These are phyloP conservation scores for Aethes cnicana DNA, from an alignment of 2,888 invertebrate species.

Conservation along the genomic window DNA sequence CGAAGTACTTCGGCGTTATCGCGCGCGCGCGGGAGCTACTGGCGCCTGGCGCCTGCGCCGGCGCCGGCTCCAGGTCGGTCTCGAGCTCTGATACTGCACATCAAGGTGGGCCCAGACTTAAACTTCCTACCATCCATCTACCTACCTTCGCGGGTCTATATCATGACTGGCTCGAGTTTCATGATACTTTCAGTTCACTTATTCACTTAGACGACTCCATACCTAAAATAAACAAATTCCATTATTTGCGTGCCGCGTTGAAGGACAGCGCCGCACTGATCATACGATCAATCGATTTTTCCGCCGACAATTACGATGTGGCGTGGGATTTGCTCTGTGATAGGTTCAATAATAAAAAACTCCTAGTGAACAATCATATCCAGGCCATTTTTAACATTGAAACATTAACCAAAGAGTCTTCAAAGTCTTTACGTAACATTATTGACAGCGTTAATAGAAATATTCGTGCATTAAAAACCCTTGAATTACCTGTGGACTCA, in stretches of 20 bases:
- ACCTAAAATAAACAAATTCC: slow-evolving; percentile 31
- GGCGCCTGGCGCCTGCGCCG: slow-evolving; percentile 1
- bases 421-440: slow-evolving; percentile 10
- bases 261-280: slow-evolving; percentile 17
- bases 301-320: slow-evolving; percentile 26
- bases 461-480: slow-evolving; percentile 29
- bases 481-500: slow-evolving; percentile 25
- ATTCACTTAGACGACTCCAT: slow-evolving; percentile 23
- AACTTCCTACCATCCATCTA: background rate
- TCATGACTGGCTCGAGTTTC: slow-evolving; percentile 34
- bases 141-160: slow-evolving; percentile 16
- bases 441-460: slow-evolving; percentile 29
- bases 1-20: slow-evolving; percentile 21
- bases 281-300: slow-evolving; percentile 23
- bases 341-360: slow-evolving; percentile 29
- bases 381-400: slow-evolving; percentile 27
- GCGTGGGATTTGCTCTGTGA: slow-evolving; percentile 33
- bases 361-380: slow-evolving; percentile 30
- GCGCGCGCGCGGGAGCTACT: slow-evolving; percentile 25
- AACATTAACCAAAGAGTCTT: slow-evolving; percentile 7
- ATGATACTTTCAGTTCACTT: slow-evolving; percentile 29
- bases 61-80: slow-evolving; percentile 12
- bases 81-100: background rate
- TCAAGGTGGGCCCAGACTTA: background rate
- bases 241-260: slow-evolving; percentile 28